Conservation (phyloP, 2,797 vertebrate genomes). For the Rhinella marina region DNA sequence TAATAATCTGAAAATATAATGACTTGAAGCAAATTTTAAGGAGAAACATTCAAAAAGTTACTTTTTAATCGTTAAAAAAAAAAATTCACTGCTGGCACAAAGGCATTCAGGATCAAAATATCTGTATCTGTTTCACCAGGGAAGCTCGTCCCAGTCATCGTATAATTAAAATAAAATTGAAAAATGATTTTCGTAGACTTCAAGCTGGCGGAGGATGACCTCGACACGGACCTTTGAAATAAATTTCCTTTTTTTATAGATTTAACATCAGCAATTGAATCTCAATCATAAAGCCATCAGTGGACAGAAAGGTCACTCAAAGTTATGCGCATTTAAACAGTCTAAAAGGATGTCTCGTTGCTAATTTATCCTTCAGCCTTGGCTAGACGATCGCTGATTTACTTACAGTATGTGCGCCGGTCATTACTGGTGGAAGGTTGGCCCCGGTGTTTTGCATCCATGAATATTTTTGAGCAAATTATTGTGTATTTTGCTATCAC, state of each 20-base stretch:
- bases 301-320: conserved; percentile 48
- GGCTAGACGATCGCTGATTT: neutral
- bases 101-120: neutral
- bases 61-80: neutral
- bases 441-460: neutral
- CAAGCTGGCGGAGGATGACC: conserved; percentile 23
- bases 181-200: conserved; percentile 31
- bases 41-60: neutral
- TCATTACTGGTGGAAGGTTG: neutral
- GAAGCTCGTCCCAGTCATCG: neutral
- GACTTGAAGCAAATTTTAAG: neutral
- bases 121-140: neutral
- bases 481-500: neutral
- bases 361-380: conserved; percentile 6
- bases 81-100: neutral
- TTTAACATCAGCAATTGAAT: conserved; percentile 43
- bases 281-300: conserved; percentile 45
- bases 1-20: neutral
- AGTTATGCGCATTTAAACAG: conserved; percentile 34
- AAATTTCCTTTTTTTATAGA: conserved; percentile 35
- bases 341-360: conserved; percentile 41
- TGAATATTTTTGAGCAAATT: conserved; percentile 10
- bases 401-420: neutral
- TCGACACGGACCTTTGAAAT: conserved; percentile 36
- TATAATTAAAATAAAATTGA: conserved; percentile 46